Percentiles rank a stretch among this genome's conserved stretches.
phyloP scores from a whole-genome alignment of 92 coral and sea anemone genomes.

The Porites divaricata region DNA sequence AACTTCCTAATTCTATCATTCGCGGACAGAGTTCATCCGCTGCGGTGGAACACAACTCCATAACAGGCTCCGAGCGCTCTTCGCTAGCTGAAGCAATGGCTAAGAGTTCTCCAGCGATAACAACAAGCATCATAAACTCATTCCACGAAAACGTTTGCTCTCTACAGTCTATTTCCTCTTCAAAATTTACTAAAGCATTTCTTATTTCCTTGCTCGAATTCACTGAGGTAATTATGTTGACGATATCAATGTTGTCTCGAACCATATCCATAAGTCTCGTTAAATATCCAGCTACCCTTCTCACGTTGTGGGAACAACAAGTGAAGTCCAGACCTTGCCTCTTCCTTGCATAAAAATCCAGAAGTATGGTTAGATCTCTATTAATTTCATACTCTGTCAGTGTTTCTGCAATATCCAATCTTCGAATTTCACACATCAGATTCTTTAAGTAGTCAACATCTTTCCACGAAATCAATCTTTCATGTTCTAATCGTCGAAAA shows the following conservation, averaged over 20 bases:
- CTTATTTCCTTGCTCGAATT: slow-evolving; percentile 3
- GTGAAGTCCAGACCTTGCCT: background rate
- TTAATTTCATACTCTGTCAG: background rate
- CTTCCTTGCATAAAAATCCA: slow-evolving; percentile 14
- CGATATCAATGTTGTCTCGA: background rate
- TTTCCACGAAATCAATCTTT: slow-evolving; percentile 3
- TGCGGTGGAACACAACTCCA: background rate
- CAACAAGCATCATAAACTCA: slow-evolving; percentile 7
- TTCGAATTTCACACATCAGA: background rate
- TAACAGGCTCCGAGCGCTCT: background rate
- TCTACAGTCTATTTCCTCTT: background rate
- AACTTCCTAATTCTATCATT: slow-evolving; percentile 6
- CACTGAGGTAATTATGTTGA: background rate
- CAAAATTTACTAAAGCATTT: background rate
- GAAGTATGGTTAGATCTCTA: slow-evolving; percentile 9
- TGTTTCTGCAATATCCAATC: background rate
- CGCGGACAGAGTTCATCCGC: background rate
- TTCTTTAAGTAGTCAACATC: background rate
- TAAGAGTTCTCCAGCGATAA: slow-evolving; percentile 3
- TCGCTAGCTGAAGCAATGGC: background rate
- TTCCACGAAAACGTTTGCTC: background rate
- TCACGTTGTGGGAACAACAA: background rate
- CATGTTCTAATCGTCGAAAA: background rate
- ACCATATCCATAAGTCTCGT: background rate
- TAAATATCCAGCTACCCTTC: background rate